phyloP scores from a whole-genome alignment of 2,888 invertebrate species.

The Apodemia zela region DNA sequence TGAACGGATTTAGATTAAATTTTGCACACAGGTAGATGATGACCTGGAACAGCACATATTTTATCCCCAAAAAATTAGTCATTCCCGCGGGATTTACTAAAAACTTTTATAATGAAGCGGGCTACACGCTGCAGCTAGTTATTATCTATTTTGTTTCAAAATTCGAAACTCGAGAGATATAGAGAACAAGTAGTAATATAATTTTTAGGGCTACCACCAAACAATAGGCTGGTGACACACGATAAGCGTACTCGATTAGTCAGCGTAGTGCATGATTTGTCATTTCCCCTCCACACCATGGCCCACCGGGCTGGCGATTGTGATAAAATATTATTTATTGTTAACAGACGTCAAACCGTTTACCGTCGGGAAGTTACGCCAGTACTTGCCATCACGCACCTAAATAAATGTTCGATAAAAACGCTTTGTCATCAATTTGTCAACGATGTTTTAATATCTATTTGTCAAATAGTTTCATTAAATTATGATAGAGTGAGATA shows the following conservation, averaged over 20 bases:
- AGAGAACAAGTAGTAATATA: slow-evolving; percentile 1
- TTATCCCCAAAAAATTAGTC: no score
- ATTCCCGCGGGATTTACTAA: no score
- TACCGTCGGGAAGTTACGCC: background rate
- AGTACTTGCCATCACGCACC: background rate
- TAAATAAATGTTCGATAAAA: background rate
- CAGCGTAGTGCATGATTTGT: slow-evolving; percentile 52
- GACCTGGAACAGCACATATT: no score
- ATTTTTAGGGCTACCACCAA: slow-evolving; percentile 15
- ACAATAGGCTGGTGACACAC: slow-evolving; percentile 40
- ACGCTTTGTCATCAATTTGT: slow-evolving; percentile 1
- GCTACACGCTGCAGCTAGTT: no score
- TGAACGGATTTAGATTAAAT: no score
- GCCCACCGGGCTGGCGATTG: slow-evolving; percentile 30
- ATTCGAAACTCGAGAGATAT: background rate
- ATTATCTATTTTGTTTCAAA: no score
- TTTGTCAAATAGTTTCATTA: slow-evolving; percentile 2
- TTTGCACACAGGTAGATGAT: no score
- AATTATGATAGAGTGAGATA: background rate
- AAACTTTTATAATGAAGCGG: no score
- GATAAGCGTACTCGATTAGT: slow-evolving; percentile 45
- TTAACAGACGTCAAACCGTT: slow-evolving; percentile 14
- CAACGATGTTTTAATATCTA: background rate
- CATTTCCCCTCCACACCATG: slow-evolving; percentile 43
- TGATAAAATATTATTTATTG: slow-evolving; percentile 27